Conservation (phyloP, 2,113 vertebrate genomes). For the Syrmaticus mikado region DNA sequence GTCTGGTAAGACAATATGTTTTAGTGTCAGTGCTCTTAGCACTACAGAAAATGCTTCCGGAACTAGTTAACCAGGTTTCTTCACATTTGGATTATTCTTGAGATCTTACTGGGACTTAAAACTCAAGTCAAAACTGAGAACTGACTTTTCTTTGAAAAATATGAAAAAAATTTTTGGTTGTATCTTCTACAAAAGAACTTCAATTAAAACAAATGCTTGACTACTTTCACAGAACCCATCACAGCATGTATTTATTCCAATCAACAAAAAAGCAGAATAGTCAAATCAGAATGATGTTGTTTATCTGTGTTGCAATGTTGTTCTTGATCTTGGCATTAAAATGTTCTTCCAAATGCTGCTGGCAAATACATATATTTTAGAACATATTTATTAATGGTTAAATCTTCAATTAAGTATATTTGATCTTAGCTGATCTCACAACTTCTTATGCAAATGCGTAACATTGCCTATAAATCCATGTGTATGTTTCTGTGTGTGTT, state of each 20-base stretch:
- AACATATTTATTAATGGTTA: neutral
- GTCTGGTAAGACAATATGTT: neutral
- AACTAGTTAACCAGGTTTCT: neutral
- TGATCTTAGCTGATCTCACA: neutral
- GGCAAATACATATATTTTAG: neutral
- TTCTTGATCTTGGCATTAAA: neutral
- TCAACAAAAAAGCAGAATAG: neutral
- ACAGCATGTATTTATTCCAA: neutral
- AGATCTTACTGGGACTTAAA: neutral
- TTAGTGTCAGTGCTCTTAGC: neutral
- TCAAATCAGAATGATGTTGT: neutral
- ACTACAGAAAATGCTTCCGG: neutral
- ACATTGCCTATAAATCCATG: neutral
- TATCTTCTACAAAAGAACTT: neutral
- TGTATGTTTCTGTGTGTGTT: neutral
- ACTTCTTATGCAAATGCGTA: neutral
- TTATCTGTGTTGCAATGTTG: neutral
- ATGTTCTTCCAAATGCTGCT: neutral
- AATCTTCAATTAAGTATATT: neutral
- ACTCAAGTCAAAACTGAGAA: neutral
- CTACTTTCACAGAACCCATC: neutral
- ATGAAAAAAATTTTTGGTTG: neutral
- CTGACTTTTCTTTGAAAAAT: neutral
- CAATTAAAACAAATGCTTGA: neutral
- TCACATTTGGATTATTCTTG: neutral